Evolutionary conservation across 2,888 invertebrate genomes (phyloP), one percentile per base, ranked within the genome.

Genomic region (Rosalia funebris): DNA sequence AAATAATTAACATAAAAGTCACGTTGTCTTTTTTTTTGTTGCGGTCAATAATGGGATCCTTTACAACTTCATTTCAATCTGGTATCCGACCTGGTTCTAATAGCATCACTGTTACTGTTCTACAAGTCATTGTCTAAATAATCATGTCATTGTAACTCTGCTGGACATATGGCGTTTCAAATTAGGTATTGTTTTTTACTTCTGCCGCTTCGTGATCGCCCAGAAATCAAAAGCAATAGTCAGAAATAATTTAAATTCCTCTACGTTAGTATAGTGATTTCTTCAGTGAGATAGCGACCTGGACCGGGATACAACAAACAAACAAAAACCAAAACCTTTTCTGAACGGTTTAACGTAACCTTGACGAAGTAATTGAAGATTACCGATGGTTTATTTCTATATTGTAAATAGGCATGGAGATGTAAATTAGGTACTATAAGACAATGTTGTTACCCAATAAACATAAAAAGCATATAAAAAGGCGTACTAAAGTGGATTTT

Each of bases 391-490:
- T 25, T 25, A 25, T 25, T 16, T 32, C 1, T 1, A n/a, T 15
- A 16, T 32, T 16, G 32, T 16, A 32, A 46, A 32, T 15, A 12
- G 15, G 16, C 25, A 46, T 32, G 14, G 10, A 46, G 46, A 46
- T 46, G 32, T 32, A 46, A 46, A 32, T 46, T 32, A 32, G 11
- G 16, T 46, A 46, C 31, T 46, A 46, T n/a, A 45, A 45, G 45
- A 46, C 25, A 45, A 17, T 45, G 46, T 46, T 32, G 46, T 46
- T 46, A 39, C 32, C 46, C 32, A 46, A 46, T 46, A 46, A 46
- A 46, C 32, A 46, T 46, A 46, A 46, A 31, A 46, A 16, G 2
- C n/a, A 14, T n/a, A 46, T 46, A 46, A 46, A 32, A 46, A 46
- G 25, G 31, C 32, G 32, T 46, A 31, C 32, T 10, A 14, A 32